Evolutionary conservation across 2,113 vertebrate species (phyloP), one percentile per base, ranked within the genome.

Genomic region (Typhlomys cinereus): DNA sequence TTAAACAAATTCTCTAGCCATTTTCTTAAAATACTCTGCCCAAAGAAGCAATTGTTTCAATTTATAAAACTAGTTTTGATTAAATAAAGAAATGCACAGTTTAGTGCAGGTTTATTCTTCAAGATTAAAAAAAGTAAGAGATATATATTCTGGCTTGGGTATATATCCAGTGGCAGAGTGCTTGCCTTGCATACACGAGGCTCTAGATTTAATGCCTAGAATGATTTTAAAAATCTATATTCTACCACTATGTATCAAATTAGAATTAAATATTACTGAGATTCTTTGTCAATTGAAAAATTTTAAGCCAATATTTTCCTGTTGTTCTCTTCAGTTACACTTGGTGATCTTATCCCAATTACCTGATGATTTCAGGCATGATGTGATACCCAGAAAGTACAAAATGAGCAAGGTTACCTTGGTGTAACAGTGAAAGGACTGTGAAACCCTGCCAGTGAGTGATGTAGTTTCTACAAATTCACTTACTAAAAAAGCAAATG

Each of bases 271-370:
- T 11, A 66, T 73, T 93, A 11, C 1, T 8, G 61, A 62, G 54
- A 50, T 81, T 74, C 23, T 54, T 46, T 88, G 66, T 48, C 25
- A 74, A 12, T 86, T 44, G 20, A 80, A 57, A 79, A 73, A 92
- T 81, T 87, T 71, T 79, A 34, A 67, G 7, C 29, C 39, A 36
- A 3, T 12, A 36, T 81, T 39, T 94, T n/a, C 66, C 10, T 21
- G 4, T 44, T 41, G 18, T 74, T 1, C 1, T 73, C 4, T 85
- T 78, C 11, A 75, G 20, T 75, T 81, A 70, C 6, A 66, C 44
- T 59, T 61, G 66, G 4, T 41, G 52, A 75, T 12, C 12, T 46
- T 70, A 21, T n/a, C 10, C 14, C 75, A 39, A 34, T 20, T 14
- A 50, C 4, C 20, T 71, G 17, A 10, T 10, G 0, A 20, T 50